phyloP scores from a whole-genome alignment of 2,113 vertebrate species.

The Zingel zingel region DNA sequence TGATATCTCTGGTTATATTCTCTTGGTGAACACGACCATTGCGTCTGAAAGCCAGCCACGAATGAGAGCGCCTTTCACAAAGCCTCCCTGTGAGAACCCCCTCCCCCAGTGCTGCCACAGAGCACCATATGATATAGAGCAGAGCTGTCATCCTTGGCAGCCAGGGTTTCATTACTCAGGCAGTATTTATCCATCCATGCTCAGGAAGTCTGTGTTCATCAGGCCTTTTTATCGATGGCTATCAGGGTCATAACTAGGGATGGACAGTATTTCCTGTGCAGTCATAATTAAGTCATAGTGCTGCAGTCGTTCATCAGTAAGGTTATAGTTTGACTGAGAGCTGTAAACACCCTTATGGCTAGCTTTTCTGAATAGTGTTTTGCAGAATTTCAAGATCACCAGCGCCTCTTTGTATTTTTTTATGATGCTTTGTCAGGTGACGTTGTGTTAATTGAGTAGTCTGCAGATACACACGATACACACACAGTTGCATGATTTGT shows the following conservation, averaged over 20 bases:
- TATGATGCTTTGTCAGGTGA: slow-evolving; percentile 26
- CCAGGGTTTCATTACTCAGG: slow-evolving; percentile 78
- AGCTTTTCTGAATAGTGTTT: slow-evolving; percentile 33
- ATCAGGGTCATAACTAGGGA: slow-evolving; percentile 80
- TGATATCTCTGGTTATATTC: slow-evolving; percentile 59
- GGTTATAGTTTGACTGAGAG: slow-evolving; percentile 71
- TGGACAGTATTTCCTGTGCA: slow-evolving; percentile 81
- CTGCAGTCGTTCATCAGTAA: slow-evolving; percentile 70
- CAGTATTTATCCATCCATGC: slow-evolving; percentile 76
- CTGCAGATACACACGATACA: neutral
- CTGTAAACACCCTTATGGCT: slow-evolving; percentile 47
- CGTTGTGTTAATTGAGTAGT: slow-evolving; percentile 24
- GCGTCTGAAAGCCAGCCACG: slow-evolving; percentile 37
- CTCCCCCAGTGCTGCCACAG: slow-evolving; percentile 32
- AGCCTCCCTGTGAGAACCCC: slow-evolving; percentile 11
- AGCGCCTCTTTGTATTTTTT: slow-evolving; percentile 42
- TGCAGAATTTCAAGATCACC: slow-evolving; percentile 31
- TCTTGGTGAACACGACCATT: slow-evolving; percentile 41
- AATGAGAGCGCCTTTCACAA: slow-evolving; percentile 57
- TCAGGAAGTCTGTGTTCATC: slow-evolving; percentile 83
- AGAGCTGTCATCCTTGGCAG: slow-evolving; percentile 75
- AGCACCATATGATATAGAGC: slow-evolving; percentile 77
- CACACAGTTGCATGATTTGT: slow-evolving; percentile 36
- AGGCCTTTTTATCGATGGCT: slow-evolving; percentile 85
- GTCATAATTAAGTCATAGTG: slow-evolving; percentile 81